phyloP scores from a whole-genome alignment of 2,113 vertebrate species.

The Tychaedon coryphoeus region DNA sequence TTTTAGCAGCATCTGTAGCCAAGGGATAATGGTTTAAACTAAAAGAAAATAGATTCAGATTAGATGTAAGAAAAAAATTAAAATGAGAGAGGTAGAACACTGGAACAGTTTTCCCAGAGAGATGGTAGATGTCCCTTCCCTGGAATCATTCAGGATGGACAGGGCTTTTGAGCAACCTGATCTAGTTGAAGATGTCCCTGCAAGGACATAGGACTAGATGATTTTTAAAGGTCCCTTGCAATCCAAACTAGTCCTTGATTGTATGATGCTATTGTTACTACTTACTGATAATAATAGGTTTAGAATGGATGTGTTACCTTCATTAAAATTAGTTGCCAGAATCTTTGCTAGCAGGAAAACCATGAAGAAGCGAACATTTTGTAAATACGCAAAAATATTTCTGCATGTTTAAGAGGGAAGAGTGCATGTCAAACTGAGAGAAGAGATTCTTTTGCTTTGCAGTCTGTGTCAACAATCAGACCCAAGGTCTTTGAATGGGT shows the following conservation, averaged over 20 bases:
- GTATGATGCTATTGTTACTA: background rate
- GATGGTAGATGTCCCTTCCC: background rate
- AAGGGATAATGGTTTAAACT: background rate
- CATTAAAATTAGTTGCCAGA: background rate
- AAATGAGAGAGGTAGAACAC: background rate
- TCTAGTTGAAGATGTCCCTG: background rate
- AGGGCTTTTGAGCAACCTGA: background rate
- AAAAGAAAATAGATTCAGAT: background rate
- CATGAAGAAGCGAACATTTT: rapidly evolving
- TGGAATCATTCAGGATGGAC: background rate
- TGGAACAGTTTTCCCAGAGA: background rate
- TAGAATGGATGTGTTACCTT: background rate
- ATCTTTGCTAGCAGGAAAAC: background rate
- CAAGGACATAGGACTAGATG: background rate
- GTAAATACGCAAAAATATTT: background rate
- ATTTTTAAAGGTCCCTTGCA: background rate
- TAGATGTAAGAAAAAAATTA: rapidly evolving
- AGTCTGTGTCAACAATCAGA: rapidly evolving
- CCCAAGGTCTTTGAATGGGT: background rate
- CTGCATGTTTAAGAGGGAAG: background rate
- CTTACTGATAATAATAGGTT: background rate
- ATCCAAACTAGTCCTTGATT: background rate
- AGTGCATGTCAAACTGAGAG: background rate
- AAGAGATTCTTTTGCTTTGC: background rate
- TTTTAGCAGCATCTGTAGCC: background rate